Base-by-base conservation (phyloP, 2,888 invertebrate genomes). In the Sipunculus nudus region DNA sequence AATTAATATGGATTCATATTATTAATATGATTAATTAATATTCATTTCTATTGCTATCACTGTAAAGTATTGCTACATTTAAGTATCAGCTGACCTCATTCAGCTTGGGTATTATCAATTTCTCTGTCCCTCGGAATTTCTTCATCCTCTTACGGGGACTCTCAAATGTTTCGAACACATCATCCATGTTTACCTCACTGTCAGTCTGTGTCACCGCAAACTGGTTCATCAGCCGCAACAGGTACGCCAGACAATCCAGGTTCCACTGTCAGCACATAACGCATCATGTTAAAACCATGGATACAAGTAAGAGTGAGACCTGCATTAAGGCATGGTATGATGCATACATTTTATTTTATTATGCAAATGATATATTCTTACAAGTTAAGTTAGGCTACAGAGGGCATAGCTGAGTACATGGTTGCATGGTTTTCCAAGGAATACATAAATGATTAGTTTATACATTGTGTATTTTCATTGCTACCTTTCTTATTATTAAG, bases 181-280 rank as follows among this genome's bases (percentile, higher is more conserved):
- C 80, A 60, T 78, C 79, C 43, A 75, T 71, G 2, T 39, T 35
- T 29, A 73, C 73, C 45, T 77, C 77, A 5, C 72, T 64, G 63
- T 81, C 79, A 4, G 75, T 72, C 21, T 71, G 75, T 39, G 76
- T 87, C 10, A 94, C 91, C 0, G 95, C 94, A 53, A 96, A 88
- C 65, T 94, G 90, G 81, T 93, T 94, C 8, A 96, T 85, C 66
- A 95, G 88, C 77, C 94, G 92, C 53, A 96, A 81, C 10, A 96
- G 85, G 68, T 92, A 90, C 3, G 95, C 94, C 29, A 96, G 86
- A 77, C 95, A 96, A 80, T 96, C 96, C 80, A 95, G 95, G 56
- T 94, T 90, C 96, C 96, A 96, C 85, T 96, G 70, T 31, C n/a
- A n/a, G n/a, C 38, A 16, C 38, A 13, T 16, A n/a, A 38, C n/a